A percentile compares a stretch with the other conserved stretches of the same genome.
These are phyloP conservation scores for Drosophila willistoni DNA, from an alignment of 1,140 invertebrate genomes.

Conservation along the genomic window DNA sequence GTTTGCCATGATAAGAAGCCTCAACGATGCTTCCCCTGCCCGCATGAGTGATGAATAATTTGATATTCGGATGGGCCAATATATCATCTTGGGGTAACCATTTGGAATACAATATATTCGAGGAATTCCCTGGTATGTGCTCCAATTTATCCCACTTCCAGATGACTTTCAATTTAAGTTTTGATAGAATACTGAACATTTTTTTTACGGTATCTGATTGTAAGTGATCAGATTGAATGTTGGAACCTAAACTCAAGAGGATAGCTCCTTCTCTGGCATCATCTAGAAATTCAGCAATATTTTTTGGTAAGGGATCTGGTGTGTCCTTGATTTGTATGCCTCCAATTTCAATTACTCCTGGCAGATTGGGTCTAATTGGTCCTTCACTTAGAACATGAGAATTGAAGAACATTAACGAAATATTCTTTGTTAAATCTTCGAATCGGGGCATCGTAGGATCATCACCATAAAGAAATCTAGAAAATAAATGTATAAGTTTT, in stretches of 20 bases:
- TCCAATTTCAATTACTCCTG: conserved; percentile 73
- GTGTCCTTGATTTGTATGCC: conserved; percentile 75
- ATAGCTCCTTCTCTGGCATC: conserved; percentile 84
- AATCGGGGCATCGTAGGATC: conserved; percentile 16
- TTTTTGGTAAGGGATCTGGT: conserved; percentile 63
- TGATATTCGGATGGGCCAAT: conserved; percentile 86
- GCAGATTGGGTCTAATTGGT: conserved; percentile 58
- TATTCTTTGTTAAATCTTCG: conserved; percentile 38
- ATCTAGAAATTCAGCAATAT: conserved; percentile 42
- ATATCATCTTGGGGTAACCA: conserved; percentile 89
- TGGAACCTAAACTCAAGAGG: conserved; percentile 85
- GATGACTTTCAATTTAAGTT: conserved; percentile 84
- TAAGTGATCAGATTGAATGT: conserved; percentile 76
- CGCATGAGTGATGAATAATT: conserved; percentile 88
- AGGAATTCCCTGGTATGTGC: conserved; percentile 75
- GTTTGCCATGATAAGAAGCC: conserved; percentile 87
- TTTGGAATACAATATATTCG: conserved; percentile 85
- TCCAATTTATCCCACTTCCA: conserved; percentile 85
- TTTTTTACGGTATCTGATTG: conserved; percentile 69
- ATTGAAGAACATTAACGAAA: conserved; percentile 43
- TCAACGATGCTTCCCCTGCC: conserved; percentile 88
- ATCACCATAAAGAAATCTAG: conserved; percentile 15
- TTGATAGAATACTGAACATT: conserved; percentile 82
- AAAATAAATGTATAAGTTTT: no score
- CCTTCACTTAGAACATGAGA: conserved; percentile 45